These are phyloP conservation scores for Eriosoma lanigerum DNA, from an alignment of 1,140 invertebrate genomes.

Conservation along the genomic window DNA sequence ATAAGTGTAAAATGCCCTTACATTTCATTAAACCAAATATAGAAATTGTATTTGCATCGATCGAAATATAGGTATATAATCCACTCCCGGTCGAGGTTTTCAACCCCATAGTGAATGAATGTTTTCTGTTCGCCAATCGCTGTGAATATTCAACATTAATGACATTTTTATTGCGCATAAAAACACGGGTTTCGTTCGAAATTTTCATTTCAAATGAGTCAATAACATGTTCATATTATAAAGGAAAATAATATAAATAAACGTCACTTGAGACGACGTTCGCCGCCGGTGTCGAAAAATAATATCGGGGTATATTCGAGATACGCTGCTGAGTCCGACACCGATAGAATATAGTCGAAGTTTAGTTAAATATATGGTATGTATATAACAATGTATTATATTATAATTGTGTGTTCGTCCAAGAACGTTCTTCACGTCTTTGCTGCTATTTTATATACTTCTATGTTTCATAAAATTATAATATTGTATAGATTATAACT, in stretches of 20 bases:
- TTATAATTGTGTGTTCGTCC: conserved; percentile 10
- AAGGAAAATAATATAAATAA: too few species aligned
- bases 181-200: not conserved
- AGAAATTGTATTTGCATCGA: conserved; percentile 2
- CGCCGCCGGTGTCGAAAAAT: too few species aligned
- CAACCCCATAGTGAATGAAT: conserved; percentile 13
- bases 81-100: conserved; percentile 12
- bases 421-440: conserved; percentile 9
- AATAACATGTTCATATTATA: not conserved
- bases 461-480: too few species aligned
- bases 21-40: not conserved
- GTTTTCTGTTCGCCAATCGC: not conserved
- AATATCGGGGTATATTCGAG: not conserved
- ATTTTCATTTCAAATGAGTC: not conserved
- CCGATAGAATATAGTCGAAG: not conserved
- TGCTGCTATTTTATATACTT: too few species aligned
- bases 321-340: not conserved
- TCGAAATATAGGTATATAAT: conserved; percentile 15
- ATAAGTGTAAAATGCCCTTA: conserved; percentile 13
- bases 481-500: too few species aligned
- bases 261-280: conserved; percentile 31
- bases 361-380: too few species aligned
- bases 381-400: not conserved
- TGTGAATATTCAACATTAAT: conserved; percentile 37
- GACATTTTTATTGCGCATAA: conserved; percentile 12